Base-by-base conservation (phyloP, 2,113 vertebrate species). In the Mohoua ochrocephala region DNA sequence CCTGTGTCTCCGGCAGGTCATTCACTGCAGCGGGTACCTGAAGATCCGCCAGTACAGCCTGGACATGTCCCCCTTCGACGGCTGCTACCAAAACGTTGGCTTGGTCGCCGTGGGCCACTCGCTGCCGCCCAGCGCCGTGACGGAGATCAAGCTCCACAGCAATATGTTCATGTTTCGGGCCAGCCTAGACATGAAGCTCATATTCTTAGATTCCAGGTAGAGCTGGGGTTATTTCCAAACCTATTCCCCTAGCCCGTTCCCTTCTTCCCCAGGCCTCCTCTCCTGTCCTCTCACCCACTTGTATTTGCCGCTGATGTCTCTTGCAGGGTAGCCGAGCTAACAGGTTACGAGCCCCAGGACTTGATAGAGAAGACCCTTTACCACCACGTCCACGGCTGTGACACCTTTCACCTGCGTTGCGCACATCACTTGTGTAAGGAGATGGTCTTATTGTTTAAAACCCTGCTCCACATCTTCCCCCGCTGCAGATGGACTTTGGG, bases 131-230 rank as follows among this genome's bases (percentile, higher is more conserved):
- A 99, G 99, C 28, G 99, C 99, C 1, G 99, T 99, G 83, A 99
- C 99, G 0, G 99, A 99, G 93, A 99, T 99, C 97, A 99, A 99
- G 92, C 98, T 99, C 39, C 99, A 99, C 97, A 99, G 99, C 96
- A 99, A 99, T 96, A 99, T 99, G 99, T 99, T 99, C 92, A 99
- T 99, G 99, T 99, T 99, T 96, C 98, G 99, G 52, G 99, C 99
- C 97, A 99, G 99, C 82, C 97, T 99, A 87, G 99, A 99, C 97
- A 99, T 99, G 99, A 99, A 99, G 95, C 99, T 99, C 87, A 99
- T 99, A 95, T 99, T 99, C 93, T 97, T 99, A 59, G 99, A 99
- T 97, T 99, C 99, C 97, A 99, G 99, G 99, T 99, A 98, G 80
- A 87, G 7, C 14, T 21, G 60, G 57, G 11, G 4, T 11, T 67